These are phyloP conservation scores for Anthophora plumipes DNA, from an alignment of 2,888 invertebrate species.

Conservation along the genomic window DNA sequence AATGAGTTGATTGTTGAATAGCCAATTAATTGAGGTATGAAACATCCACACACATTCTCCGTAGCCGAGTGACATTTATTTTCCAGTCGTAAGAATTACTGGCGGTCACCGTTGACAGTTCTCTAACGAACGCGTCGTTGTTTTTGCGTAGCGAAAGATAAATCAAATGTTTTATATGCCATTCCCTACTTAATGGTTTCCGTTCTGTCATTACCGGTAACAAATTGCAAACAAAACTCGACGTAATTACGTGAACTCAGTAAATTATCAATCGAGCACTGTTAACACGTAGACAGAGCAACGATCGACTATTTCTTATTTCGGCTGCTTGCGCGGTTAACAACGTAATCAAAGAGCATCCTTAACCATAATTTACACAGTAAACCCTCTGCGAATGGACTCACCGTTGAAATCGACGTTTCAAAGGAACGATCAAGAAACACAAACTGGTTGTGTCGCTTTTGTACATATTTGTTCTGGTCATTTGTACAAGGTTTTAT, in stretches of 20 bases:
- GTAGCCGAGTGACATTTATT: not conserved
- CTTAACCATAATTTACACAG: slow-evolving; percentile 16
- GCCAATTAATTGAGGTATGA: too few species aligned
- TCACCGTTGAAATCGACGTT: not conserved
- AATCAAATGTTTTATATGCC: not conserved
- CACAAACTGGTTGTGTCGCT: not conserved
- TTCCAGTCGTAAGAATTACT: not conserved
- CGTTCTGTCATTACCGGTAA: not conserved
- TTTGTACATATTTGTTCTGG: slow-evolving; percentile 15
- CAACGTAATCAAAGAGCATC: not conserved
- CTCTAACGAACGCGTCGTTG: slow-evolving; percentile 1
- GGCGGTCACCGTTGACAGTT: not conserved
- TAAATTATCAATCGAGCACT: not conserved
- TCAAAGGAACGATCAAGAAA: slow-evolving; percentile 9
- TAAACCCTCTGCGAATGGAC: not conserved
- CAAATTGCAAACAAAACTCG: slow-evolving; percentile 9
- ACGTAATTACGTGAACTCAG: not conserved
- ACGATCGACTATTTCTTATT: slow-evolving; percentile 9
- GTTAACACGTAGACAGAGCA: not conserved
- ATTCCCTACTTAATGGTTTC: not conserved
- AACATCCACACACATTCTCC: too few species aligned
- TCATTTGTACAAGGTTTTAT: not conserved
- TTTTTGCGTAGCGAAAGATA: not conserved
- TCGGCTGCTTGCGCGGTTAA: not conserved
- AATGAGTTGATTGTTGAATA: too few species aligned